phyloP scores from a whole-genome alignment of 2,113 vertebrate genomes.

The Sinosuthora webbiana region DNA sequence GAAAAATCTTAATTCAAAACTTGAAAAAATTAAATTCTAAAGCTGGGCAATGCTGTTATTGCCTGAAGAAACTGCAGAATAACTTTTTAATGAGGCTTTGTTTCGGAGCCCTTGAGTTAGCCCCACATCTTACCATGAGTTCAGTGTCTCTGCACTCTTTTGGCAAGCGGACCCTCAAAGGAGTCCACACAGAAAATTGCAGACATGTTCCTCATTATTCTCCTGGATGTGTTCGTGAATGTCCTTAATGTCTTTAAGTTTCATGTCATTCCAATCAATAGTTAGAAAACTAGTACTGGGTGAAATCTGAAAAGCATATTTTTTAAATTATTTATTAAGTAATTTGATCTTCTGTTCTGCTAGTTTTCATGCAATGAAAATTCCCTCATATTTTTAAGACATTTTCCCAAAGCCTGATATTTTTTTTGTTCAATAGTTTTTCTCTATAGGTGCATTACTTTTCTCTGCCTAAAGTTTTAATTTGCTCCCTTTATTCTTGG shows the following conservation, averaged over 20 bases:
- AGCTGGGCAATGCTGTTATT: not conserved
- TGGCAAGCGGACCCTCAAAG: not conserved
- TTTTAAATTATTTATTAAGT: not conserved
- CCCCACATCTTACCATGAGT: not conserved
- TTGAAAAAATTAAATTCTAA: not conserved
- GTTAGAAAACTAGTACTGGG: not conserved
- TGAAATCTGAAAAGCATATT: not conserved
- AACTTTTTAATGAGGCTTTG: not conserved
- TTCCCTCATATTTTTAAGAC: not conserved
- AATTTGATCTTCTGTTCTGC: not conserved
- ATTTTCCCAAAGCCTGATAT: not conserved
- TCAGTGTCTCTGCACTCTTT: not conserved
- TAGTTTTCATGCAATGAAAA: not conserved
- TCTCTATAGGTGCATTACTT: not conserved
- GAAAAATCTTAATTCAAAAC: not conserved
- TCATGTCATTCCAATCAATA: not conserved
- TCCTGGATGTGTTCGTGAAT: not conserved
- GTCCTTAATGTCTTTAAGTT: not conserved
- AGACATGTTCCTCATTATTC: not conserved
- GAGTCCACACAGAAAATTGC: not conserved
- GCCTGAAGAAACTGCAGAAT: not conserved
- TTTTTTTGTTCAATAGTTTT: not conserved
- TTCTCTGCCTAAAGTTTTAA: not conserved
- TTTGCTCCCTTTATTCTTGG: not conserved
- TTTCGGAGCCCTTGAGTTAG: not conserved